Conservation (phyloP, 2,888 invertebrate genomes). For the Allacma fusca region DNA sequence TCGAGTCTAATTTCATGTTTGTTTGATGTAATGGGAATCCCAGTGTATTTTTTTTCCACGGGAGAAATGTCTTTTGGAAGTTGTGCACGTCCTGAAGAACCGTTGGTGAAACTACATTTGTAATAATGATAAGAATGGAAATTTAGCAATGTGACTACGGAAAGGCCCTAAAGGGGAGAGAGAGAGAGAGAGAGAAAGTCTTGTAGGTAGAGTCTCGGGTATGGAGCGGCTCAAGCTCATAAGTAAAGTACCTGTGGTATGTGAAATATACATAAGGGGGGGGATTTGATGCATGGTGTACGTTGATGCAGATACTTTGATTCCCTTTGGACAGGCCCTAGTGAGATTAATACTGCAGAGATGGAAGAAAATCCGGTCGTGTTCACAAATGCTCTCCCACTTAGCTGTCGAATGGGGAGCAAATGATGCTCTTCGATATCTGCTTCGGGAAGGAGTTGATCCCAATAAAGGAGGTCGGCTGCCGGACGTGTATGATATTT, state of each 20-base stretch:
- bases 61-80: not conserved
- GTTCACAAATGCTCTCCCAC: constrained; percentile 69
- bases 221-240: too few relatives aligned
- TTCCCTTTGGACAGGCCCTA: constrained; percentile 48
- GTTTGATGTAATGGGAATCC: not conserved
- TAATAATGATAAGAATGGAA: not conserved
- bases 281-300: not conserved
- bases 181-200: not conserved
- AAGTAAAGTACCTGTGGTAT: too few relatives aligned
- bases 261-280: too few relatives aligned
- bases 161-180: constrained; percentile 3
- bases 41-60: too few relatives aligned
- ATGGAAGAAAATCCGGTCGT: constrained; percentile 65
- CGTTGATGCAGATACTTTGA: not conserved
- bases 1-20: not conserved
- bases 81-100: not conserved
- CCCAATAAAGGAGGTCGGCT: constrained; percentile 68
- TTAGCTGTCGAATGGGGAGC: constrained; percentile 70
- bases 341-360: constrained; percentile 62
- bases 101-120: not conserved
- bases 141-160: not conserved
- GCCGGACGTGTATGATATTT: constrained; percentile 61
- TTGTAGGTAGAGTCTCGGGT: too few relatives aligned
- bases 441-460: constrained; percentile 69
- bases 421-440: constrained; percentile 67